Conservation (phyloP, 2,797 vertebrate genomes). For the Sciaenops ocellatus region DNA sequence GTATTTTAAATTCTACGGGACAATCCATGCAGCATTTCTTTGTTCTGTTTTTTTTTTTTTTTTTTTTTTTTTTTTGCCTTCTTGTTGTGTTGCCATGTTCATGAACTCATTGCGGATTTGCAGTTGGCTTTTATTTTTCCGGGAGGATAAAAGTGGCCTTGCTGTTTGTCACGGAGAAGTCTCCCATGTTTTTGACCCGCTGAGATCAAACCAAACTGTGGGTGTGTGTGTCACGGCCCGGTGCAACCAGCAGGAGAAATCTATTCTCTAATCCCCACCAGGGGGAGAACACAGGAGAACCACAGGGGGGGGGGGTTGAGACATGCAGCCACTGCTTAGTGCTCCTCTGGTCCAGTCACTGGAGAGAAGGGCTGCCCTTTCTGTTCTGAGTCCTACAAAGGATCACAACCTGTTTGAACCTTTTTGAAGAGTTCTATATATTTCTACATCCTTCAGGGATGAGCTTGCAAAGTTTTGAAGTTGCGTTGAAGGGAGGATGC, state of each 20-base stretch:
- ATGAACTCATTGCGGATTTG: conserved; percentile 26
- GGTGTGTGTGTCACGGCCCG: conserved; percentile 43
- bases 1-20: conserved; percentile 29
- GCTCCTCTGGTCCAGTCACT: neutral
- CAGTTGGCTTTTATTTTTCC: conserved; percentile 25
- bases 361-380: neutral
- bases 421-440: neutral
- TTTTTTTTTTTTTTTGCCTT: conserved; percentile 7
- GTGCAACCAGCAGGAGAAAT: conserved; percentile 41
- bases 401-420: neutral
- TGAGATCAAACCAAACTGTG: conserved; percentile 60
- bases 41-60: conserved; percentile 19
- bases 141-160: conserved; percentile 24
- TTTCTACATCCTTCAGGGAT: neutral
- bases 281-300: conserved; percentile 40
- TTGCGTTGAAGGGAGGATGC: conserved; percentile 5
- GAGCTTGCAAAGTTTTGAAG: conserved; percentile 20
- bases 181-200: conserved; percentile 40
- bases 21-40: conserved; percentile 18
- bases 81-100: conserved; percentile 4
- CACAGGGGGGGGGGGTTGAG: conserved; percentile 30
- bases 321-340: conserved; percentile 23
- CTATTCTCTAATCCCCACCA: conserved; percentile 50
- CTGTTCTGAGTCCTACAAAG: neutral
- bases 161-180: conserved; percentile 4